These are phyloP conservation scores for Tragelaphus strepsiceros DNA, from an alignment of 2,113 vertebrate genomes.

Conservation along the genomic window DNA sequence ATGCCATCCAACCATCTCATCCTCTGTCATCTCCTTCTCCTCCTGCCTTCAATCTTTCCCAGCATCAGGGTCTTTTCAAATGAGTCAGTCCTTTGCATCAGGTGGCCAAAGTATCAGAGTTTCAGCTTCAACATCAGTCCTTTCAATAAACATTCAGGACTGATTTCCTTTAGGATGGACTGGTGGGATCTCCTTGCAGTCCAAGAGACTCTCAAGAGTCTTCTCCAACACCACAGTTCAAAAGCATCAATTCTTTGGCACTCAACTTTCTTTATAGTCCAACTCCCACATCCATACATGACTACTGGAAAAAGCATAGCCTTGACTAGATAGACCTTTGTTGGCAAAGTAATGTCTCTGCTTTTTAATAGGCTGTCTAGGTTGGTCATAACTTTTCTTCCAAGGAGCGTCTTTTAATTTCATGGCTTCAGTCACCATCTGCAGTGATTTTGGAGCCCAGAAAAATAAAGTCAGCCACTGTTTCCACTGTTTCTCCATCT, in stretches of 20 bases:
- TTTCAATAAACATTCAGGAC: background rate
- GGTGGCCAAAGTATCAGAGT: background rate
- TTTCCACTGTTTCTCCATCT: background rate
- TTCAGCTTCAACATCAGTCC: background rate
- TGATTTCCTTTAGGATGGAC: background rate
- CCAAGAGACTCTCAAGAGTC: background rate
- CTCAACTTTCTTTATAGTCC: background rate
- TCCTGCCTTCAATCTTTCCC: background rate
- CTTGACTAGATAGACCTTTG: background rate
- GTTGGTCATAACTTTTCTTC: background rate
- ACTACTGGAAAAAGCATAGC: background rate
- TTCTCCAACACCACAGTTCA: background rate
- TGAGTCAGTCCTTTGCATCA: background rate
- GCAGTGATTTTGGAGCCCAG: background rate
- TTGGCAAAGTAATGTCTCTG: background rate
- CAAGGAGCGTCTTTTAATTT: background rate
- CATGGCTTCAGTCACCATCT: background rate
- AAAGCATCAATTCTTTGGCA: background rate
- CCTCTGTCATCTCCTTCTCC: background rate
- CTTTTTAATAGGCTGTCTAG: background rate
- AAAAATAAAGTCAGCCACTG: background rate
- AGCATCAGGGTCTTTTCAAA: background rate
- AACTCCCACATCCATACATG: background rate
- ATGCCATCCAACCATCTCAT: background rate
- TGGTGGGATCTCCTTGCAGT: background rate